Conservation (phyloP, 92 coral and sea anemone genomes). For the Actinostola sp. region DNA sequence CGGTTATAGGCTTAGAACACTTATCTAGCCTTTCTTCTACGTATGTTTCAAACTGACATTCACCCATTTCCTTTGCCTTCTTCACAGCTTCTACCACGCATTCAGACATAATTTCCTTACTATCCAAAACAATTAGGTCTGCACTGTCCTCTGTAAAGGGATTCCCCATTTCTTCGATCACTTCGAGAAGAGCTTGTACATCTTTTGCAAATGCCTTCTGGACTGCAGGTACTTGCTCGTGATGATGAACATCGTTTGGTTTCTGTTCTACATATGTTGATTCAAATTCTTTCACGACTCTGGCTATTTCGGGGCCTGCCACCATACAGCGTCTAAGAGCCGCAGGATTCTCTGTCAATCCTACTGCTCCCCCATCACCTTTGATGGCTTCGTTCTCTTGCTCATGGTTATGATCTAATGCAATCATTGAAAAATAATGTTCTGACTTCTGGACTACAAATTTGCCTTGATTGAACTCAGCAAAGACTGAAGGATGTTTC, state of each 20-base stretch:
- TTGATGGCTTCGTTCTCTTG: conserved; percentile 45
- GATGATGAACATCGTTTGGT: conserved; percentile 9
- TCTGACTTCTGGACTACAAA: conserved; percentile 36
- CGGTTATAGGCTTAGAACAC: conserved; percentile 30
- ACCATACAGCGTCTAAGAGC: conserved; percentile 54
- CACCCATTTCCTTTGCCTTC: conserved; percentile 21
- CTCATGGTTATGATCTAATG: conserved; percentile 42
- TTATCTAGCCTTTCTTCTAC: conserved; percentile 41
- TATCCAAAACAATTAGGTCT: conserved; percentile 29
- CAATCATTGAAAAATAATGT: conserved; percentile 31
- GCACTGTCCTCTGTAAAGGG: conserved; percentile 47
- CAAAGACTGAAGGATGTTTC: conserved; percentile 26
- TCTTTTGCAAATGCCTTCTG: conserved; percentile 46
- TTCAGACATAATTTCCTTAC: conserved; percentile 42
- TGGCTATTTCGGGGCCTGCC: conserved; percentile 51
- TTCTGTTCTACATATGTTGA: neutral
- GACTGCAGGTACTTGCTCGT: conserved; percentile 27
- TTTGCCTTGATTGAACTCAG: conserved; percentile 25
- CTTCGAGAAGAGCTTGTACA: conserved; percentile 6
- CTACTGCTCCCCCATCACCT: conserved; percentile 51
- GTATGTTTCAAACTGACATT: conserved; percentile 18
- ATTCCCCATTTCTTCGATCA: conserved; percentile 58
- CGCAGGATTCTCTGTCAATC: conserved; percentile 46
- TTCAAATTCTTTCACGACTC: conserved; percentile 39
- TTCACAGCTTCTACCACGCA: conserved; percentile 5